A percentile compares a stretch with the other conserved stretches of the same genome.
Conservation (phyloP, 2,113 vertebrate species). For the Elephas maximus region DNA sequence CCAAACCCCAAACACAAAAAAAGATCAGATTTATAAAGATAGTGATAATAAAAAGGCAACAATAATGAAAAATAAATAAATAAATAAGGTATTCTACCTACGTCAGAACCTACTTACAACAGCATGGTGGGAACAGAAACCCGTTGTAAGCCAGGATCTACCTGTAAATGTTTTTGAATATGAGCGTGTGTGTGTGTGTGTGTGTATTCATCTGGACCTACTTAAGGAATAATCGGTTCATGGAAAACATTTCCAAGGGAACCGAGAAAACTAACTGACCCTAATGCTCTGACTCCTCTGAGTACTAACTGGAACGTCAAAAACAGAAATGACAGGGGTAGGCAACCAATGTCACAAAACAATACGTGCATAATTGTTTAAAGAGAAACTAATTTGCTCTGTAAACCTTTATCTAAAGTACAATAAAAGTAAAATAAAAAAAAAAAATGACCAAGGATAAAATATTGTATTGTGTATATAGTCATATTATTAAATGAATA, state of each 20-base stretch:
- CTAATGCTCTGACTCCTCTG: neutral
- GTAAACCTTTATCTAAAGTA: too few relatives aligned
- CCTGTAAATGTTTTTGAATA: neutral
- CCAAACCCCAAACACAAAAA: neutral
- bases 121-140: neutral
- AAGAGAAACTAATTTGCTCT: too few relatives aligned
- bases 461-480: neutral
- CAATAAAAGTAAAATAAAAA: too few relatives aligned
- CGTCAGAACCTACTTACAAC: neutral
- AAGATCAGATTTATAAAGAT: neutral
- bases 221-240: neutral
- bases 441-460: slow-evolving; percentile 46
- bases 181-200: too few relatives aligned
- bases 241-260: neutral
- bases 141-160: too few relatives aligned
- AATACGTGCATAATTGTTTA: too few relatives aligned
- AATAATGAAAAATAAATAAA: neutral
- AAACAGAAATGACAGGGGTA: too few relatives aligned
- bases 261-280: neutral
- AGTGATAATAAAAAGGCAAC: neutral
- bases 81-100: neutral
- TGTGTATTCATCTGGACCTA: neutral
- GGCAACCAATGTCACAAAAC: too few relatives aligned
- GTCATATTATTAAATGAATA: slow-evolving; percentile 8
- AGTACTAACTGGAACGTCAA: neutral